phyloP scores from a whole-genome alignment of 2,113 vertebrate species.

The Atherinomorus stipes region DNA sequence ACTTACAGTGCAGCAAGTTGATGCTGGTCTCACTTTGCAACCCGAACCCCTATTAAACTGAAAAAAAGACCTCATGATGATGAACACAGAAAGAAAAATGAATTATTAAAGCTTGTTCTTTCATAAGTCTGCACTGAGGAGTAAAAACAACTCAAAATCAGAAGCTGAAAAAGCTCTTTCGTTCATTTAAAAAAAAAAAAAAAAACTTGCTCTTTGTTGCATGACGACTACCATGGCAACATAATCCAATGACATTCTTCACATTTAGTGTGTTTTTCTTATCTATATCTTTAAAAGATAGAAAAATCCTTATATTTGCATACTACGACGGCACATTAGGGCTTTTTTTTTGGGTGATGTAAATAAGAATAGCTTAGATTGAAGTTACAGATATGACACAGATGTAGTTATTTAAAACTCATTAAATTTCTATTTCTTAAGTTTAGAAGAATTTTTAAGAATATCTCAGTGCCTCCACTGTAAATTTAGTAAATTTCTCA shows the following conservation, averaged over 20 bases:
- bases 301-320: background rate
- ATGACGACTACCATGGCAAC: background rate
- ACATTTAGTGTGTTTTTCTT: background rate
- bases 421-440: no score
- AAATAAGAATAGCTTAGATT: background rate
- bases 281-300: background rate
- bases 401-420: no score
- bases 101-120: constrained; percentile 16
- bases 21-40: background rate
- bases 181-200: no score
- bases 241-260: background rate
- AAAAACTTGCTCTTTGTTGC: no score
- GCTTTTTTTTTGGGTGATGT: background rate
- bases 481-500: no score
- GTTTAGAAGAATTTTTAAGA: no score
- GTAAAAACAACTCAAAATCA: background rate
- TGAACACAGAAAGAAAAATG: background rate
- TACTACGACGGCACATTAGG: background rate
- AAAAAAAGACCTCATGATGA: background rate
- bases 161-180: no score
- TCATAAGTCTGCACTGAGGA: background rate
- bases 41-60: background rate
- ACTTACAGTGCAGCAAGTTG: constrained; percentile 13
- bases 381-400: no score
- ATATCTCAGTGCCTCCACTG: no score